Evolutionary conservation across 2,797 vertebrate species (phyloP).

Genomic region (Darevskia mixta): DNA sequence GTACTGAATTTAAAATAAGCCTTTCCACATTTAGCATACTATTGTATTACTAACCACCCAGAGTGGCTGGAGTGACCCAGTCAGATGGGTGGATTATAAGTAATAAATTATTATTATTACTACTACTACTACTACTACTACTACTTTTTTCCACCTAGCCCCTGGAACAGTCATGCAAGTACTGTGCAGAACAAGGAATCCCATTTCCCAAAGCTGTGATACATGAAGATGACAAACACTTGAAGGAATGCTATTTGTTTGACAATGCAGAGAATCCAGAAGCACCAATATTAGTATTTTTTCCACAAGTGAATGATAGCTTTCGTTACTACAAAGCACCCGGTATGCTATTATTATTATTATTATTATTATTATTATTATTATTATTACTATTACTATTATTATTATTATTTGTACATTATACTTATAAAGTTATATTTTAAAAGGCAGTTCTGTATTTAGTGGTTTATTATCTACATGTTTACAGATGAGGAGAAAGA

Average conservation of each 20-base stretch:
- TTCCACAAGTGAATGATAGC: slow-evolving; percentile 84
- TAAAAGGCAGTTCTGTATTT: neutral
- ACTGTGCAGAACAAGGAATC: slow-evolving; percentile 81
- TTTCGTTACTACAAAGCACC: slow-evolving; percentile 86
- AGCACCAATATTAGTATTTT: slow-evolving; percentile 85
- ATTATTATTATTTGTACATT: neutral
- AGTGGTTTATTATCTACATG: too few species aligned
- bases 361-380: neutral
- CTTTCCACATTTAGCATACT: neutral
- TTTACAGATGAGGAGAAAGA: neutral
- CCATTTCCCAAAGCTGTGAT: slow-evolving; percentile 82
- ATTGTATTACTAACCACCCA: neutral
- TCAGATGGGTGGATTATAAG: too few species aligned
- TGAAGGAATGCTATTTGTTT: slow-evolving; percentile 87
- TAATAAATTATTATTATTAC: too few species aligned
- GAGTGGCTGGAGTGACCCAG: too few species aligned
- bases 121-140: too few species aligned
- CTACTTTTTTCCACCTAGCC: slow-evolving; percentile 71
- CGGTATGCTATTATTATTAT: slow-evolving; percentile 73
- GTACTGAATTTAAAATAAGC: neutral
- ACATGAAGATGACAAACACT: slow-evolving; percentile 71
- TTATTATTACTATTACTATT: too few species aligned
- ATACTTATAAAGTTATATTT: neutral
- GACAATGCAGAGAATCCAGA: slow-evolving; percentile 78
- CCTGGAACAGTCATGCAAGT: slow-evolving; percentile 81